Base-by-base conservation (phyloP, 2,113 vertebrate genomes). In the Rhizomys pruinosus region DNA sequence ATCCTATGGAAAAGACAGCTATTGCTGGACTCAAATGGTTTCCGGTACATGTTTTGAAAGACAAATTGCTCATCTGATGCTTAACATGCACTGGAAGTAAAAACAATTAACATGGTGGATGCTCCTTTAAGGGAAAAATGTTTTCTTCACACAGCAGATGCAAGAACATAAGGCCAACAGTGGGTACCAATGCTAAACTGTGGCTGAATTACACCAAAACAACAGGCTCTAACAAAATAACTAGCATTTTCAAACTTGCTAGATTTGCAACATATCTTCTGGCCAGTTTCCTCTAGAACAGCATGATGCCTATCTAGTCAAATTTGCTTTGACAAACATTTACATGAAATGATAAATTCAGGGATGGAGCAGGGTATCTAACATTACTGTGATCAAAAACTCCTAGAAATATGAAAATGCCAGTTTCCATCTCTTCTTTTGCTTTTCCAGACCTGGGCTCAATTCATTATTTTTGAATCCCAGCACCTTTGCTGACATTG, bases 151-250 rank as follows among this genome's bases (percentile, higher is more conserved):
- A 95, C 93, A 95, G 95, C 97, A 98, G 97, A 97, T 98, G 97
- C 94, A 52, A 92, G 89, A 96, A 96, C 97, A 55, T 97, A 98
- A 98, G 97, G 96, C 96, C 98, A 98, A 93, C 97, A 94, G 96
- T 98, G 98, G 97, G 98, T 97, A 97, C 94, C 93, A 80, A 47
- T 96, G 96, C 95, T 93, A 47, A 98, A 97, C 94, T 98, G 96
- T 98, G 94, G 94, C 95, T 94, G 94, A 91, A 96, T 98, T 97
- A 96, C 95, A 95, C 94, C 93, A 94, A 97, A 95, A 96, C 97
- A 98, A 96, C 97, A 97, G 96, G 94, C 95, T 98, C 61, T 86
- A 66, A 87, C 89, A 92, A 96, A 97, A 97, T 92, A 93, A 84
- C 92, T 87, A 85, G 89, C 97, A 96, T 97, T 97, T 93, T 96